phyloP scores from a whole-genome alignment of 2,888 invertebrate genomes.

The Cephus runcator region DNA sequence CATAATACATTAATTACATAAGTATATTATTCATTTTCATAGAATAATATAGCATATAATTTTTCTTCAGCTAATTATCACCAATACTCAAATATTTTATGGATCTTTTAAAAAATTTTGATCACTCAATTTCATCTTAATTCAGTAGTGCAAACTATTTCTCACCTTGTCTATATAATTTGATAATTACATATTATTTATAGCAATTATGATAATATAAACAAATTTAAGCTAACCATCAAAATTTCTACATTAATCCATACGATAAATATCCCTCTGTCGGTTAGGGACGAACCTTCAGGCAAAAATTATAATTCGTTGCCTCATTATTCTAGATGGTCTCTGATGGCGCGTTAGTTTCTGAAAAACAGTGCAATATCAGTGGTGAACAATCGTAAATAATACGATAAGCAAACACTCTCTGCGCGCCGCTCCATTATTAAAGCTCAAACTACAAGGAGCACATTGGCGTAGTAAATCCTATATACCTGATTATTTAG shows the following conservation, averaged over 20 bases:
- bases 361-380: not conserved
- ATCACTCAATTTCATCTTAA: not conserved
- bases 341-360: not conserved
- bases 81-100: not conserved
- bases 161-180: not conserved
- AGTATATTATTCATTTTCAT: not conserved
- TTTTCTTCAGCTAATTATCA: not conserved
- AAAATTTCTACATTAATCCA: not conserved
- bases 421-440: constrained; percentile 51
- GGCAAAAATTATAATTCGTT: not conserved
- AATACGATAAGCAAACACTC: constrained; percentile 55
- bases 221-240: not conserved
- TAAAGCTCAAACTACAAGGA: constrained; percentile 47
- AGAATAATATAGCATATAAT: not conserved
- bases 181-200: not conserved
- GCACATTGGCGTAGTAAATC: constrained; percentile 12
- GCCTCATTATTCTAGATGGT: not conserved
- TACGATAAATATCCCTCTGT: not conserved
- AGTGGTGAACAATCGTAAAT: not conserved
- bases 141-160: not conserved
- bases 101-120: not conserved
- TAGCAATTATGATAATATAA: not conserved
- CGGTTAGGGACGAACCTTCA: not conserved
- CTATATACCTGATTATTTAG: not conserved
- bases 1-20: not conserved